Evolutionary conservation across 2,113 vertebrate species (phyloP).

Genomic region (Notiomystis cincta): DNA sequence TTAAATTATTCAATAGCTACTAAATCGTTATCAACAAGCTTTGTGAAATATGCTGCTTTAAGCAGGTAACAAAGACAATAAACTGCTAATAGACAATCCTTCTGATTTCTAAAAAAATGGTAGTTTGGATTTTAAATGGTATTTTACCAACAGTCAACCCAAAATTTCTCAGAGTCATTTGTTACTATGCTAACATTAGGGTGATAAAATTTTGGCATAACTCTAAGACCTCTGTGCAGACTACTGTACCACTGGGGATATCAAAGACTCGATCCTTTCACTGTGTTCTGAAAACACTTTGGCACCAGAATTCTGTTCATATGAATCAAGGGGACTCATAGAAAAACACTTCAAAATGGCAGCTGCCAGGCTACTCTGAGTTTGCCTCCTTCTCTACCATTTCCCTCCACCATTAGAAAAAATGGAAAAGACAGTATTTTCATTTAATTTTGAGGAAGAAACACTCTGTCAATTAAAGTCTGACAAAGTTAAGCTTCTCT

Average conservation of each 20-base stretch:
- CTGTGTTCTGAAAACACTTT: not conserved
- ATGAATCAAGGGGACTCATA: not conserved
- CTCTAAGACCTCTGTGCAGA: not conserved
- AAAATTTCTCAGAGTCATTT: not conserved
- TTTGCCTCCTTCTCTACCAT: not conserved
- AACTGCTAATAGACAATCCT: not conserved
- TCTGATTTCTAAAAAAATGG: not conserved
- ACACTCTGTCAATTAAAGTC: not conserved
- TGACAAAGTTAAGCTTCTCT: not conserved
- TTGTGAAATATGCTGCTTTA: not conserved
- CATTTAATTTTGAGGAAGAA: not conserved
- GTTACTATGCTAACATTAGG: not conserved
- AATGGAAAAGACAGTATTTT: not conserved
- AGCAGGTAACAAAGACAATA: not conserved
- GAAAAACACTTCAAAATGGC: not conserved
- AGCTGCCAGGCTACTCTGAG: not conserved
- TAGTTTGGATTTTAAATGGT: not conserved
- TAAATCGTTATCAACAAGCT: not conserved
- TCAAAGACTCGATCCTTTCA: not conserved
- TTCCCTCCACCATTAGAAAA: not conserved
- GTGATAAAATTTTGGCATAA: not conserved
- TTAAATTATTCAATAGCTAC: conserved; percentile 17
- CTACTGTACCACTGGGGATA: not conserved
- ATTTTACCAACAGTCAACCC: not conserved
- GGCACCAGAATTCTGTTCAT: not conserved